Evolutionary conservation across 2,113 vertebrate species (phyloP).

Genomic region (Cariama cristata): DNA sequence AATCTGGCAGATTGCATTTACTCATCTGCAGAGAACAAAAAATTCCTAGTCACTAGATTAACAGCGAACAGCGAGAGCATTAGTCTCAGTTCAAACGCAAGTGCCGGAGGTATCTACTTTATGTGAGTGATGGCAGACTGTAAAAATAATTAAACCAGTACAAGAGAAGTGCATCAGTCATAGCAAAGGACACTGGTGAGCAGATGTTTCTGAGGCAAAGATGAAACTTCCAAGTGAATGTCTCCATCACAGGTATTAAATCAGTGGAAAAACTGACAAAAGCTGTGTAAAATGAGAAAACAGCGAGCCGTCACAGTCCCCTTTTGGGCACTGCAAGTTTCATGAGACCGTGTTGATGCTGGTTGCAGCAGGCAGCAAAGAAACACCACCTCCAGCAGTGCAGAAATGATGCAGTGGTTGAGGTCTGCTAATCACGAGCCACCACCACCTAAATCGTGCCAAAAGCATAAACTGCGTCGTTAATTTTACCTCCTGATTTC

Average conservation of each 20-base stretch:
- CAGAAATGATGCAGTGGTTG: neutral
- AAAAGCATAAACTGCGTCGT: neutral
- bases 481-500: neutral
- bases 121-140: constrained; percentile 8
- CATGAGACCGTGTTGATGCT: neutral
- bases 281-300: neutral
- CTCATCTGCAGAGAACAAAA: constrained; percentile 43
- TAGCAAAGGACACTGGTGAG: neutral
- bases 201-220: neutral
- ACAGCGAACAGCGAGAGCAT: constrained; percentile 37
- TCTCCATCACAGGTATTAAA: constrained; percentile 47
- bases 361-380: neutral
- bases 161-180: constrained; percentile 34
- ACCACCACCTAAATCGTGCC: neutral
- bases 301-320: neutral
- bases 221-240: neutral
- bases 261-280: constrained; percentile 46
- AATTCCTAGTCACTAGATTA: constrained; percentile 24
- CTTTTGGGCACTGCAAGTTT: neutral
- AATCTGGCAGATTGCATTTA: constrained; percentile 32
- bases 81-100: neutral
- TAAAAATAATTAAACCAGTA: constrained; percentile 29
- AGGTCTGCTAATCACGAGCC: neutral
- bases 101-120: neutral
- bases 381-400: neutral